These are phyloP conservation scores for Anoplopoma fimbria DNA, from an alignment of 2,113 vertebrate species.

Conservation along the genomic window DNA sequence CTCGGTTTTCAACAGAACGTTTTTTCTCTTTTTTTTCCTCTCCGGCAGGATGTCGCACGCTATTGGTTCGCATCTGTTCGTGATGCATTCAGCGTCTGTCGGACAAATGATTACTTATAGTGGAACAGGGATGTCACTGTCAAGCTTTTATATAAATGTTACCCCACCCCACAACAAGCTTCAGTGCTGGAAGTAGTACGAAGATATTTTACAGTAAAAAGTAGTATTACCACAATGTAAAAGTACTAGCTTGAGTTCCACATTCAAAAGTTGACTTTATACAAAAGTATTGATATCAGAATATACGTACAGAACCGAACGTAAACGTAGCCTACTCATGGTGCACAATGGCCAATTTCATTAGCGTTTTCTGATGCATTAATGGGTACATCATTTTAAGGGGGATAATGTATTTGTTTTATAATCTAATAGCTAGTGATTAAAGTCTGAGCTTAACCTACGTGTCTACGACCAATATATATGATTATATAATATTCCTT, in stretches of 20 bases:
- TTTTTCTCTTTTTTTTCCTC: constrained; percentile 41
- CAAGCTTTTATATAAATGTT: not conserved
- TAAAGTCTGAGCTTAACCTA: not conserved
- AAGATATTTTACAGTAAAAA: not conserved
- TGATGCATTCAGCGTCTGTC: constrained; percentile 41
- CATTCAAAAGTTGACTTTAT: not conserved
- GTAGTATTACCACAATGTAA: not conserved
- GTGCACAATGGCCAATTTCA: not conserved
- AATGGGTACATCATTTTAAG: not conserved
- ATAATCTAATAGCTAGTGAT: not conserved
- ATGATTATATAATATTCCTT: not conserved
- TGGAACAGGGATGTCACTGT: not conserved
- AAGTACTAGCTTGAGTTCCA: not conserved
- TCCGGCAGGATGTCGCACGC: constrained; percentile 73
- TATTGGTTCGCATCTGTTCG: constrained; percentile 72
- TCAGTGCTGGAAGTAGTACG: not conserved
- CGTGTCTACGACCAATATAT: not conserved
- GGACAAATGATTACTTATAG: not conserved
- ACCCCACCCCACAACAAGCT: not conserved
- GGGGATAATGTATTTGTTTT: not conserved
- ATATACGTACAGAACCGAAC: not conserved
- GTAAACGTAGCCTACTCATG: not conserved
- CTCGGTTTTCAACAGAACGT: constrained; percentile 57
- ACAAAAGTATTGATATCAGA: not conserved
- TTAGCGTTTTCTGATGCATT: not conserved